Evolutionary conservation across 1,140 invertebrate species (phyloP), one percentile per base, ranked within the genome.

Genomic region (Pemphigus obesinymphae): DNA sequence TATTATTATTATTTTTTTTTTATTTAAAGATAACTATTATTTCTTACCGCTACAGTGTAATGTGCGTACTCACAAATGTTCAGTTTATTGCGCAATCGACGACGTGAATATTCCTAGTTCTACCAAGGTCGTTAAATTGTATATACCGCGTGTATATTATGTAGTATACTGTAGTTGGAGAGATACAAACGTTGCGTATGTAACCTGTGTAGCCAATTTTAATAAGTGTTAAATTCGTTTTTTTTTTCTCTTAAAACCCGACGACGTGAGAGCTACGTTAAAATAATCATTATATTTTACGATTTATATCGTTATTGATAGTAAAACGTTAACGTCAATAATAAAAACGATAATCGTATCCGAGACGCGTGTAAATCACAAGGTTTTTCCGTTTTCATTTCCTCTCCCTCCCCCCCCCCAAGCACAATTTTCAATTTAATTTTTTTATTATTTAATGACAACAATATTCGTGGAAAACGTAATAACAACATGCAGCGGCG

Each of bases 71-170:
- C 23, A 70, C 29, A 43, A 45, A 45, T 43, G 68, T 70, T 70
- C 40, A 15, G 68, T 70, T n/a, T 45, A 45, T 45, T 70, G 23
- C 68, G 37, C 68, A 70, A 70, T 20, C 68, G 13, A 70, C 68
- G 37, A 70, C 68, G 68, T 70, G 68, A 70, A 70, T 70, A 70
- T 45, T 70, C 68, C 40, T 70, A 70, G 68, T 70, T 70, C 10
- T 26, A 45, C 23, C 68, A 70, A 70, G 68, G 68, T 70, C 68
- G 40, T 70, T 29, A 45, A 45, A 70, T 70, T 45, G 68, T 45
- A 45, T 23, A 37, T 43, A n/a, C 2, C n/a, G 20, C n/a, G 29
- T n/a, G n/a, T 10, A 34, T 66, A 66, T 10, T 68, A 37, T 31
- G 26, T 68, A n/a, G n/a, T 43, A 43, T 40, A 23, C n/a, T 26